Percentiles rank a stretch among this genome's conserved stretches.
phyloP scores from a whole-genome alignment of 2,888 invertebrate genomes.

The Athalia rosae region DNA sequence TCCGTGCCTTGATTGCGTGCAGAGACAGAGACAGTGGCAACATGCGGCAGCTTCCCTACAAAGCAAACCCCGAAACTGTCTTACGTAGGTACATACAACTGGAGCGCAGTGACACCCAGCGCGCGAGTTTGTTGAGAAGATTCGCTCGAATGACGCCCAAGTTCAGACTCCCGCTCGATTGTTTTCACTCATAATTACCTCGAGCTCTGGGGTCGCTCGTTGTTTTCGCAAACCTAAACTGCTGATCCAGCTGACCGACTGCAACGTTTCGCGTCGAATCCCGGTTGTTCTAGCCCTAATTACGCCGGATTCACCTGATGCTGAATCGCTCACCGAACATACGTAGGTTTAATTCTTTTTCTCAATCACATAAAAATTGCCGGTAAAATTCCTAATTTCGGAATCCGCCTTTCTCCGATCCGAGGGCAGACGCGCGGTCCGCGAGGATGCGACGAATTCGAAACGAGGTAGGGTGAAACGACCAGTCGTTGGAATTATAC shows the following conservation, averaged over 20 bases:
- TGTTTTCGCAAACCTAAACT: conserved; percentile 3
- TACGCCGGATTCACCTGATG: neutral
- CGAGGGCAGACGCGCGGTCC: too few species aligned
- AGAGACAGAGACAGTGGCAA: neutral
- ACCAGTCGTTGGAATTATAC: conserved; percentile 28
- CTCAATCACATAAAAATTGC: too few species aligned
- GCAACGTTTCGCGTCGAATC: neutral
- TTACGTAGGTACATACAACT: neutral
- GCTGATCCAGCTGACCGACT: neutral
- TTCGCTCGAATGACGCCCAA: neutral
- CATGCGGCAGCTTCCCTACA: neutral
- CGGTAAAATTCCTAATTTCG: too few species aligned
- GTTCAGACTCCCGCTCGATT: neutral
- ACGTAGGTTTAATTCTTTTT: too few species aligned
- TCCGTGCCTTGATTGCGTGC: conserved; percentile 5
- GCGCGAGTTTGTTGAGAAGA: neutral
- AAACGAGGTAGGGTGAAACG: conserved; percentile 11
- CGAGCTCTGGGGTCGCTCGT: neutral
- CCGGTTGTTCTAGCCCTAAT: neutral
- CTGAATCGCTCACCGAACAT: neutral
- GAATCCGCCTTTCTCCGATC: too few species aligned
- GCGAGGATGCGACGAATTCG: neutral
- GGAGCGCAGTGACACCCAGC: too few species aligned
- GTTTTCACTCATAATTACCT: neutral
- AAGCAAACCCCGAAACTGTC: conserved; percentile 19